phyloP scores from a whole-genome alignment of 1,140 invertebrate genomes.

The Hydropsyche tenuis region DNA sequence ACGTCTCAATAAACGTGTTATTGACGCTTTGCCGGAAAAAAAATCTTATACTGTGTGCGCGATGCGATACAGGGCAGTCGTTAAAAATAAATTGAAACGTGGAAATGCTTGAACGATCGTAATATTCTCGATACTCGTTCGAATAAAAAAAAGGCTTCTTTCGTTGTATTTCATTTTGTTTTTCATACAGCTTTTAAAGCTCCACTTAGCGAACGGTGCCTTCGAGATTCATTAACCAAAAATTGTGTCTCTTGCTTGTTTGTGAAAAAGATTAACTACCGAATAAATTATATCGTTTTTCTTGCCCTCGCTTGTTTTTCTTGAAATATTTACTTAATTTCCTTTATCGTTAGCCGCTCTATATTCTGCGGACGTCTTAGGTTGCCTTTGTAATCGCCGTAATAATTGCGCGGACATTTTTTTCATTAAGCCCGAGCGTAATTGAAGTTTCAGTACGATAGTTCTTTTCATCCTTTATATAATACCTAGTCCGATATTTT shows the following conservation, averaged over 20 bases:
- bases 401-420: not conserved
- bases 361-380: not conserved
- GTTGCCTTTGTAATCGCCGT: not conserved
- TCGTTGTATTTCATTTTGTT: too few relatives aligned
- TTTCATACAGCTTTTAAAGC: not conserved
- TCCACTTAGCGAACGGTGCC: not conserved
- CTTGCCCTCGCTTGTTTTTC: not conserved
- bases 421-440: not conserved
- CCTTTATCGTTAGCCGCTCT: conserved; percentile 9
- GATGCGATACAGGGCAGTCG: not conserved
- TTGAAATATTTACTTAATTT: conserved; percentile 27
- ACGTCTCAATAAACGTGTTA: not conserved
- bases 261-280: conserved; percentile 27
- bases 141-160: too few relatives aligned
- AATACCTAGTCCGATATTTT: too few relatives aligned
- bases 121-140: too few relatives aligned
- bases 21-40: not conserved
- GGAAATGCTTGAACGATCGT: not conserved
- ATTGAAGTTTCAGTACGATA: conserved; percentile 11
- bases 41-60: too few relatives aligned
- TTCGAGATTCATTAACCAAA: conserved; percentile 24
- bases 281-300: conserved; percentile 26
- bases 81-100: conserved; percentile 1
- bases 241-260: conserved; percentile 18
- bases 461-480: too few relatives aligned